Evolutionary conservation across 2,888 invertebrate genomes (phyloP).

Genomic region (Abrostola triplasia): DNA sequence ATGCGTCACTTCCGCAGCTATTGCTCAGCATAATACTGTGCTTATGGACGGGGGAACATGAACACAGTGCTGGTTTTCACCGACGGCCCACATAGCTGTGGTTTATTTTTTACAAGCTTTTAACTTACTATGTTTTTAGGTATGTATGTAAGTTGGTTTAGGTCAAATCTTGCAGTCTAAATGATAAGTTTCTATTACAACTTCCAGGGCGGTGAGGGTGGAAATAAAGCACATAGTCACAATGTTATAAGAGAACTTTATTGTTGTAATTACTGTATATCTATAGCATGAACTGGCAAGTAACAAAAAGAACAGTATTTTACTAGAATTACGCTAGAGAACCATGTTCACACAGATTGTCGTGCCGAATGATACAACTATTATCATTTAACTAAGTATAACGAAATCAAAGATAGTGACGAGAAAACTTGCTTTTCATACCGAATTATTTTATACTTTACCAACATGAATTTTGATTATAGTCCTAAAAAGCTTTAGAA

Average conservation of each 20-base stretch:
- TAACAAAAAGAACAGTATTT: slow-evolving; percentile 84
- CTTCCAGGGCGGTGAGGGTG: not conserved
- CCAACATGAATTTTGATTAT: slow-evolving; percentile 75
- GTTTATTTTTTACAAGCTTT: too few species aligned
- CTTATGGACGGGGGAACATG: too few species aligned
- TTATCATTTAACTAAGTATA: slow-evolving; percentile 66
- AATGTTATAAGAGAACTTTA: slow-evolving; percentile 89
- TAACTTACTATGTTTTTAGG: too few species aligned
- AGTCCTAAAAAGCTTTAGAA: slow-evolving; percentile 77
- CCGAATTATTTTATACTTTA: slow-evolving; percentile 68
- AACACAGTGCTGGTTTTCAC: too few species aligned
- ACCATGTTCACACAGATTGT: slow-evolving; percentile 80
- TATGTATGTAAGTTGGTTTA: too few species aligned
- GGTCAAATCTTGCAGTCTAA: too few species aligned
- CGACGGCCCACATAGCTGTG: too few species aligned
- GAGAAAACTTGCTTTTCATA: slow-evolving; percentile 66
- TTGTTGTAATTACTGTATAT: slow-evolving; percentile 87
- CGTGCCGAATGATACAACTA: slow-evolving; percentile 76
- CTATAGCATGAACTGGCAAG: slow-evolving; percentile 88
- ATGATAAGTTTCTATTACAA: not conserved
- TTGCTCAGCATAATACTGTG: too few species aligned
- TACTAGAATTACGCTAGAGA: slow-evolving; percentile 84
- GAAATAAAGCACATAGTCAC: slow-evolving; percentile 67
- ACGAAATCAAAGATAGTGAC: slow-evolving; percentile 72
- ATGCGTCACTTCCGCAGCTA: too few species aligned